Evolutionary conservation across 2,797 vertebrate species (phyloP).

Genomic region (Rhinatrema bivittatum): DNA sequence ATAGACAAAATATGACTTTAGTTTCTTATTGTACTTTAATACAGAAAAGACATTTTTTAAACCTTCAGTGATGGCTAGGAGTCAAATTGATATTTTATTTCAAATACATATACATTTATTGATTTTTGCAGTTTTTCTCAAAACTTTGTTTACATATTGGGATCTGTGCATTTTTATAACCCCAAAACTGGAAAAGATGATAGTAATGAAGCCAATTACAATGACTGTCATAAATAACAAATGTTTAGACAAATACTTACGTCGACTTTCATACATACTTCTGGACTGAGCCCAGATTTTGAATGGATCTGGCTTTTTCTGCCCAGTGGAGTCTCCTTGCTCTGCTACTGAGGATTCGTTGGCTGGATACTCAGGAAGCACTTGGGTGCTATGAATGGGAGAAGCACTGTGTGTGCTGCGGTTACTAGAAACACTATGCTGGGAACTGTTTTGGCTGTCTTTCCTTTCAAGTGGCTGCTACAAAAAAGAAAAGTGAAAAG

Average conservation of each 20-base stretch:
- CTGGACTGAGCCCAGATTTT: slow-evolving; percentile 99
- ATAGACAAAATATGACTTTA: too few relatives aligned
- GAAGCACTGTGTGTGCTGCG: slow-evolving; percentile 85
- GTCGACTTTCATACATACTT: slow-evolving; percentile 99
- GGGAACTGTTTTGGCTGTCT: slow-evolving; percentile 96
- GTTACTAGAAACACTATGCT: slow-evolving; percentile 92
- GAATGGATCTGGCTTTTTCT: slow-evolving; percentile 97
- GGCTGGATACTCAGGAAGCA: slow-evolving; percentile 58
- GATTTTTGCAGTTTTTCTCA: background rate
- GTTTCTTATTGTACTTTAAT: too few relatives aligned
- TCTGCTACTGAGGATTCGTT: slow-evolving; percentile 60
- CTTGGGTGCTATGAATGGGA: slow-evolving; percentile 70
- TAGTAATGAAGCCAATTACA: slow-evolving; percentile 7
- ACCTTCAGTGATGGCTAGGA: too few relatives aligned
- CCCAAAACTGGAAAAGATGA: too few relatives aligned
- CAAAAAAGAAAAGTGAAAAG: slow-evolving; percentile 22
- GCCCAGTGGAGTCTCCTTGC: slow-evolving; percentile 73
- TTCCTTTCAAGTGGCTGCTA: slow-evolving; percentile 94
- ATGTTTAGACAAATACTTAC: slow-evolving; percentile 77
- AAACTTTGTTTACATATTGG: background rate
- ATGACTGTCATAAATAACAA: slow-evolving; percentile 13
- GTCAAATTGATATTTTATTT: background rate
- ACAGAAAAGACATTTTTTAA: too few relatives aligned
- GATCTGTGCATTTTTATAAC: background rate
- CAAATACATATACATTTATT: background rate